A percentile compares a stretch with the other conserved stretches of the same genome.
Evolutionary conservation across 2,797 vertebrate species (phyloP).

Genomic region (Brotogeris chrysoptera): DNA sequence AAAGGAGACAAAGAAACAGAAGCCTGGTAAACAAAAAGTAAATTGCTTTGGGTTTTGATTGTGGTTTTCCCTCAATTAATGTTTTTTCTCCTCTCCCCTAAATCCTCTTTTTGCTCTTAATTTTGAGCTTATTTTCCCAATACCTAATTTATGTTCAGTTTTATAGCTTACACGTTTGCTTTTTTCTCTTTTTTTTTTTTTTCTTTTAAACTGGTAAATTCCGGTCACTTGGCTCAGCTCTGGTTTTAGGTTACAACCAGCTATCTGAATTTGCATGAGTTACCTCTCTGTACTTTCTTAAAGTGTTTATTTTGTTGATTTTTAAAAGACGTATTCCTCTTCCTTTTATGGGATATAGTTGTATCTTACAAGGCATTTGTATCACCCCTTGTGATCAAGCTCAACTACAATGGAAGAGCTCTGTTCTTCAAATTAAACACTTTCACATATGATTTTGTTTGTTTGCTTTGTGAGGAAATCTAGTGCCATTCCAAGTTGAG

Average conservation of each 20-base stretch:
- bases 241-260: not conserved
- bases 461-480: not conserved
- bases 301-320: not conserved
- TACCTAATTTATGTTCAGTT: not conserved
- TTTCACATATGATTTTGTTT: not conserved
- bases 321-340: not conserved
- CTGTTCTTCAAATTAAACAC: not conserved
- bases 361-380: not conserved
- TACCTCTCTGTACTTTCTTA: not conserved
- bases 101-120: not conserved
- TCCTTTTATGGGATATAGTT: not conserved
- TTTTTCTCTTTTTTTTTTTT: not conserved
- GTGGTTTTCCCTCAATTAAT: accelerated
- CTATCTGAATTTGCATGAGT: not conserved
- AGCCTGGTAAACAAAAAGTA: not conserved
- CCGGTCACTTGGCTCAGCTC: not conserved
- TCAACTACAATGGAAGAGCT: not conserved
- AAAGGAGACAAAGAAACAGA: not conserved
- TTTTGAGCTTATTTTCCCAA: not conserved
- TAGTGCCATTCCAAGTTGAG: not conserved
- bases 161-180: not conserved
- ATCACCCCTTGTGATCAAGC: not conserved
- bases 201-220: not conserved
- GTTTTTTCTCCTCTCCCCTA: not conserved
- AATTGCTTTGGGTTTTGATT: not conserved